Conservation (phyloP, 2,888 invertebrate genomes). For the Sminthurides aquaticus region DNA sequence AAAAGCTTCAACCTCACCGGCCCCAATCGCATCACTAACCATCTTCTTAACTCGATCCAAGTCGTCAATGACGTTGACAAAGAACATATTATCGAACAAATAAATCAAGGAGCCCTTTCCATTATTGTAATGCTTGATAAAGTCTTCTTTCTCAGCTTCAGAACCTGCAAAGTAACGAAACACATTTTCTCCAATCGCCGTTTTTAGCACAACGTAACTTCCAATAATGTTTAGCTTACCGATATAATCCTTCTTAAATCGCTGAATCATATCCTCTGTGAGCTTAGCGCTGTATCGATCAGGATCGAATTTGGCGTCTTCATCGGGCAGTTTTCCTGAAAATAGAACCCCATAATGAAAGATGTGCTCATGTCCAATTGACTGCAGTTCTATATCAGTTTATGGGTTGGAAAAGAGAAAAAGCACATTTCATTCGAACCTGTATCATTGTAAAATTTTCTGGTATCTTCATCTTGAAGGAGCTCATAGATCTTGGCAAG, state of each 20-base stretch:
- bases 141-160: constrained; percentile 37
- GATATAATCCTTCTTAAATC: constrained; percentile 35
- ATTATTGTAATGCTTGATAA: constrained; percentile 35
- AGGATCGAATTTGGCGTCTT: constrained; percentile 25
- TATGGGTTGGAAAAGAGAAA: too few species aligned
- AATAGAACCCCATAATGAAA: too few species aligned
- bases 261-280: constrained; percentile 29
- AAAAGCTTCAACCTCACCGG: constrained; percentile 24
- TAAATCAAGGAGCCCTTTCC: constrained; percentile 36
- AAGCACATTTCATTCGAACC: constrained; percentile 26
- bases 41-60: constrained; percentile 31
- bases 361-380: too few species aligned
- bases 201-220: not conserved
- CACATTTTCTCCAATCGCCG: too few species aligned
- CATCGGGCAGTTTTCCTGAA: constrained; percentile 40
- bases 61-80: constrained; percentile 35
- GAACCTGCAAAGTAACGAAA: constrained; percentile 26
- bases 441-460: constrained; percentile 38
- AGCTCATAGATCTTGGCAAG: constrained; percentile 36
- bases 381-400: too few species aligned
- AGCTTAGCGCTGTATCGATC: constrained; percentile 26
- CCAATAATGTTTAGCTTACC: constrained; percentile 15
- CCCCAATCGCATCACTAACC: constrained; percentile 31
- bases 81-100: constrained; percentile 38
- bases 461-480: constrained; percentile 34